Percentiles rank a stretch among this genome's conserved stretches.
phyloP scores from a whole-genome alignment of 2,113 vertebrate genomes.

The Piprites chloris region DNA sequence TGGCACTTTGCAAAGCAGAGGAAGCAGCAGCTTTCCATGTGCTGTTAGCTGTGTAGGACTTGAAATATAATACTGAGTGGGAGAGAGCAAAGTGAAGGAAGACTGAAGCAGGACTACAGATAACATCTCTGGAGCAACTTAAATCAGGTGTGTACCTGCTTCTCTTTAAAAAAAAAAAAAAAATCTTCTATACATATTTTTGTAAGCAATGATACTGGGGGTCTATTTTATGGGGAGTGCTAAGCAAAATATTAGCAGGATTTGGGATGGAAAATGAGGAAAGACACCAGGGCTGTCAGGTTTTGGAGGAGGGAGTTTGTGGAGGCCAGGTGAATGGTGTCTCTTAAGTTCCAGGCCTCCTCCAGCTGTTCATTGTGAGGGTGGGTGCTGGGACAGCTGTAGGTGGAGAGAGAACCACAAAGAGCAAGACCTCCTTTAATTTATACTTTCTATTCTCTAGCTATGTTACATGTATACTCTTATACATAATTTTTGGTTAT shows the following conservation, averaged over 20 bases:
- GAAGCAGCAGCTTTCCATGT: not conserved
- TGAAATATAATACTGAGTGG: not conserved
- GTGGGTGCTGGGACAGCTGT: not conserved
- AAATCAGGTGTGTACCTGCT: not conserved
- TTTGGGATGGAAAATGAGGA: not conserved
- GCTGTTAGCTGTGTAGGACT: not conserved
- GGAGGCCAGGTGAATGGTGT: not conserved
- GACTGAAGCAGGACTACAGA: not conserved
- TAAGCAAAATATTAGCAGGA: fast-evolving
- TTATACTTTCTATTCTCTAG: not conserved
- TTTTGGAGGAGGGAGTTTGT: not conserved
- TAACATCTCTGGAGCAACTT: not conserved
- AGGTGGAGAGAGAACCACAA: not conserved
- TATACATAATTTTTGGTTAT: not conserved
- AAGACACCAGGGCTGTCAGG: not conserved
- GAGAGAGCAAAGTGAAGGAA: not conserved
- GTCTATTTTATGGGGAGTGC: fast-evolving
- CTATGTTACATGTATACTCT: not conserved
- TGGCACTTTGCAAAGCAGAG: not conserved
- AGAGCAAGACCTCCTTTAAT: not conserved
- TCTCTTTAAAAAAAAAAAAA: not conserved
- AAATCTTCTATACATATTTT: not conserved
- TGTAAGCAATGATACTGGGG: not conserved
- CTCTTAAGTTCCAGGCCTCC: not conserved
- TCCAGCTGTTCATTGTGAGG: not conserved